Evolutionary conservation across 2,888 invertebrate genomes (phyloP), one percentile per base, ranked within the genome.

Genomic region (Linnaemya vulpina): DNA sequence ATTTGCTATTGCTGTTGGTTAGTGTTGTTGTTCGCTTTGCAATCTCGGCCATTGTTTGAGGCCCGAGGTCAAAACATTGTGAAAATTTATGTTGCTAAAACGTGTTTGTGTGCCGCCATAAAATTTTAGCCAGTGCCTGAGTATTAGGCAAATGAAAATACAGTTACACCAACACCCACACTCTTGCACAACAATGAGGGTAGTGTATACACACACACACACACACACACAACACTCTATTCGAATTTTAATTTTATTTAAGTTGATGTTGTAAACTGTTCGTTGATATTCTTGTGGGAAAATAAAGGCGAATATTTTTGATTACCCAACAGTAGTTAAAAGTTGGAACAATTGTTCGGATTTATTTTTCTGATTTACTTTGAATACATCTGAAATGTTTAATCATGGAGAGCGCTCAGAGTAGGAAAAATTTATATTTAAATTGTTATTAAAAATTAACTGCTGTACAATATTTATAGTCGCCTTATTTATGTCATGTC

Each of bases 31-130:
- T 82, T 75, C 25, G 46, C 22, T 46, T 84, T 81, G 88, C 87
- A 89, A 89, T 89, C 88, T 88, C 86, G 89, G 85, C 86, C 87
- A 87, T 87, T 87, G 87, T 84, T 84, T 35, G 51, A 65, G 68
- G 77, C 87, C 49, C 76, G 79, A 84, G 86, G 87, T 87, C 84
- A 86, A 73, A 86, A 80, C 60, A 74, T 84, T 84, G 79, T 86
- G 68, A n/a, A 79, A 87, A 88, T 87, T 86, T 86, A 86, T 81
- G 88, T 81, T 78, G 82, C 71, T 60, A 46, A 71, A 71, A 85
- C 85, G 82, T 85, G 85, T 79, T 79, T 35, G 60, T 85, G 62
- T 68, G 46, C 71, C 46, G 10, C 35, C 79, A 79, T 75, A 53
- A 82, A 82, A 75, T 68, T n/a, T 68, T 53, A 49, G 53, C 60